phyloP scores from a whole-genome alignment of 2,113 vertebrate species.

The Burhinus bistriatus region DNA sequence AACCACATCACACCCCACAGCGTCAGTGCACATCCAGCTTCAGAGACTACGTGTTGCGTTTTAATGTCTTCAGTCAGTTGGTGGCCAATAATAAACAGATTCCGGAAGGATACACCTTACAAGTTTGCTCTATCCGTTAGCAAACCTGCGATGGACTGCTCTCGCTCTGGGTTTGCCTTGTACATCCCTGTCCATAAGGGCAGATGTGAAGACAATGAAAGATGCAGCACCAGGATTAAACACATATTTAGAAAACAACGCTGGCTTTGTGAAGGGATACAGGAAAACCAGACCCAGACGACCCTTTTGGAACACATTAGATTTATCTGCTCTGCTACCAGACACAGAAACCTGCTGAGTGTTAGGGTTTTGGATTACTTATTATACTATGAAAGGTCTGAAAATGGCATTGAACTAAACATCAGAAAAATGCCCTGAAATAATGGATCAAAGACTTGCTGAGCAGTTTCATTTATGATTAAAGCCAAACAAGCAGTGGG shows the following conservation, averaged over 20 bases:
- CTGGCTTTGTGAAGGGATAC: background rate
- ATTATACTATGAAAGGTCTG: background rate
- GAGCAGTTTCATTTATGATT: background rate
- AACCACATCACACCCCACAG: background rate
- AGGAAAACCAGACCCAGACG: background rate
- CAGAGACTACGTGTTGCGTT: background rate
- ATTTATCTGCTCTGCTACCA: background rate
- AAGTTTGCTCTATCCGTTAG: background rate
- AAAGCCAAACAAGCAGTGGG: background rate
- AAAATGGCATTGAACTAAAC: background rate
- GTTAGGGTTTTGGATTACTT: background rate
- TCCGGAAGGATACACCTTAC: background rate
- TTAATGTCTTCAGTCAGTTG: background rate
- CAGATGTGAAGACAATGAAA: background rate
- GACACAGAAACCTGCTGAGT: background rate
- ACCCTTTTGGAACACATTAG: background rate
- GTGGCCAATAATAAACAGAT: background rate
- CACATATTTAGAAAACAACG: background rate
- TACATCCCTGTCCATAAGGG: rapidly evolving
- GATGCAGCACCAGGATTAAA: background rate
- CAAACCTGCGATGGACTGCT: rapidly evolving
- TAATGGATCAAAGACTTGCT: background rate
- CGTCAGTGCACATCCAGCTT: background rate
- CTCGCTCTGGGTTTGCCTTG: rapidly evolving
- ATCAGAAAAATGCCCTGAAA: background rate